A percentile compares a stretch with the other conserved stretches of the same genome.
These are phyloP conservation scores for Anorthoa munda DNA, from an alignment of 2,888 invertebrate species.

Conservation along the genomic window DNA sequence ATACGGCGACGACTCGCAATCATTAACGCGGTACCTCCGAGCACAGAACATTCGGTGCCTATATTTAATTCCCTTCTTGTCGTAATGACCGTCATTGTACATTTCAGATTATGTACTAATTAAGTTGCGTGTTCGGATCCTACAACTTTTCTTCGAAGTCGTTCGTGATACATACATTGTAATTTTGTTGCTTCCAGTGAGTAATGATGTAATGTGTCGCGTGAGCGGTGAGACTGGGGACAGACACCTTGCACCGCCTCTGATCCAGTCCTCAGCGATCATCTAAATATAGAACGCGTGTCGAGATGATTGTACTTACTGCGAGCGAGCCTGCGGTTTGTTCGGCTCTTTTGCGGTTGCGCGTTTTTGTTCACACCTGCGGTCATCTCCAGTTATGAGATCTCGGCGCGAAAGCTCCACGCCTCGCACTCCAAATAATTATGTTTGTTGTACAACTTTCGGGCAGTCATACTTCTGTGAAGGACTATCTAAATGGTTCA, in stretches of 20 bases:
- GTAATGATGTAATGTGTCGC: slow-evolving; percentile 74
- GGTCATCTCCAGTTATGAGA: slow-evolving; percentile 79
- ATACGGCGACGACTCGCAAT: slow-evolving; percentile 76
- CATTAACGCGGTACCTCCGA: slow-evolving; percentile 81
- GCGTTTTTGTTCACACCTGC: slow-evolving; percentile 85
- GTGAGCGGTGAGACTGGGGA: slow-evolving; percentile 67
- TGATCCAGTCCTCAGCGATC: slow-evolving; percentile 79
- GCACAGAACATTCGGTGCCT: slow-evolving; percentile 78
- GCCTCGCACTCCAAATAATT: slow-evolving; percentile 58
- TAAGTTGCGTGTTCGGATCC: slow-evolving; percentile 72
- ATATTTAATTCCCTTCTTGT: slow-evolving; percentile 78
- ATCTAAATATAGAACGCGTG: slow-evolving; percentile 86
- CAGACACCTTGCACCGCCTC: slow-evolving; percentile 77
- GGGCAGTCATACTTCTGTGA: slow-evolving; percentile 63
- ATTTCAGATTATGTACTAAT: slow-evolving; percentile 75
- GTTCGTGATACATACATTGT: slow-evolving; percentile 72
- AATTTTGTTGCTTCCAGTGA: slow-evolving; percentile 74
- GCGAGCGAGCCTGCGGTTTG: slow-evolving; percentile 80
- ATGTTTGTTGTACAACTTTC: slow-evolving; percentile 58
- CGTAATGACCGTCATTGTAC: slow-evolving; percentile 74
- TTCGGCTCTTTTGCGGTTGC: slow-evolving; percentile 79
- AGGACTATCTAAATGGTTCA: slow-evolving; percentile 58
- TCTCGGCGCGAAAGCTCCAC: slow-evolving; percentile 65
- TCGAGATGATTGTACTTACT: slow-evolving; percentile 82
- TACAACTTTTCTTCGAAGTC: slow-evolving; percentile 72